Evolutionary conservation across 2,888 invertebrate species (phyloP), one percentile per base, ranked within the genome.

Genomic region (Hemithea aestivaria): DNA sequence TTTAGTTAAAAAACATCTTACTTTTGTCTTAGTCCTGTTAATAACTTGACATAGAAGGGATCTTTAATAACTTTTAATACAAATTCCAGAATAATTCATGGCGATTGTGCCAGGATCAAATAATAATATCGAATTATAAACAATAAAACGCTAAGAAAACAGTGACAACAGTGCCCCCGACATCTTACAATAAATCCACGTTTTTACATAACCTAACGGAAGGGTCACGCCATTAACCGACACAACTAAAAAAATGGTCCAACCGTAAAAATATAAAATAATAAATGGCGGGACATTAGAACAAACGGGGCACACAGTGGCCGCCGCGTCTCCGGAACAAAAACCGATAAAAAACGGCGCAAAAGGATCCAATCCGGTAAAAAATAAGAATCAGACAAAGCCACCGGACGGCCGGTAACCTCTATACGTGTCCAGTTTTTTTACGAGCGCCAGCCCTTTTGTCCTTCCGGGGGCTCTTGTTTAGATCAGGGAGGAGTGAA

Each of bases 331-430:
- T 79, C 84, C 85, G 85, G 83, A 84, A 85, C 84, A 87, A 85
- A 85, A 84, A 83, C 83, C 84, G 83, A 83, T 83, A 84, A 85
- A 85, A 84, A 81, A 69, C 76, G 65, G 63, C 73, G 73, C 62
- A 73, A 78, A 83, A 80, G 82, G 81, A 78, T 80, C 81, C 82
- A 82, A 84, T 81, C 75, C 81, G 82, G 82, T 82, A 82, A 85
- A 85, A 84, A 84, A 85, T 87, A 87, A 87, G 85, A 87, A 84
- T 77, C 73, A 82, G 84, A 85, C 85, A 87, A 87, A 78, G 79
- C 74, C 65, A 54, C 71, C 66, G 74, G 74, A 63, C 71, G 67
- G 64, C 69, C 72, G 75, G 71, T 67, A 67, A 70, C 77, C 80
- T 82, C 74, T 81, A 77, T 80, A 83, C 82, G 82, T 82, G 85